Evolutionary conservation across 1,140 invertebrate genomes (phyloP).

Genomic region (Oryctes rhinoceros): DNA sequence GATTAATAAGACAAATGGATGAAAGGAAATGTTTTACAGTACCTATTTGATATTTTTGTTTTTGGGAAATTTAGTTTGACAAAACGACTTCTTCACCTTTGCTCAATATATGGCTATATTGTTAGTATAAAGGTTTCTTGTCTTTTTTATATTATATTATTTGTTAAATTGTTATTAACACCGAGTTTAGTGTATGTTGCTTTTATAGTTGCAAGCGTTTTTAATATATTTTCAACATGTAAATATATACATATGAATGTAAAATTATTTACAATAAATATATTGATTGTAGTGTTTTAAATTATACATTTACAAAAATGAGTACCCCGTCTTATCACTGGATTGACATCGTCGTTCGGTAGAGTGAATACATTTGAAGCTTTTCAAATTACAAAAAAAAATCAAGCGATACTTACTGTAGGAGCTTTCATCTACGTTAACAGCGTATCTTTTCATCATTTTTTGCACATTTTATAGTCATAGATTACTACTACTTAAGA

Average conservation of each 20-base stretch:
- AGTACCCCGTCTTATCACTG: too few species aligned
- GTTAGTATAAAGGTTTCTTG: conserved; percentile 55
- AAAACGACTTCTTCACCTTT: conserved; percentile 51
- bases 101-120: conserved; percentile 60
- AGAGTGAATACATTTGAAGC: too few species aligned
- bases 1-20: conserved; percentile 45
- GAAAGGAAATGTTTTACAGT: conserved; percentile 49
- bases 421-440: too few species aligned
- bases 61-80: conserved; percentile 40
- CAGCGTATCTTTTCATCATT: too few species aligned
- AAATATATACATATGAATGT: conserved; percentile 59
- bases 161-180: conserved; percentile 46
- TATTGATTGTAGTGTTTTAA: conserved; percentile 45
- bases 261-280: conserved; percentile 56
- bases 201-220: conserved; percentile 54
- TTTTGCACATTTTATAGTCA: too few species aligned
- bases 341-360: too few species aligned
- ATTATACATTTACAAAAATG: too few species aligned
- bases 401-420: too few species aligned
- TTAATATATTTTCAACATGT: conserved; percentile 58
- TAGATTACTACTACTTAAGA: too few species aligned
- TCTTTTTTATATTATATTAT: conserved; percentile 46
- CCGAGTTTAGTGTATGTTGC: conserved; percentile 48
- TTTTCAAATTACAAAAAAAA: too few species aligned
- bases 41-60: conserved; percentile 52